Evolutionary conservation across 2,888 invertebrate species (phyloP).

Genomic region (Dryadula phaetusa): DNA sequence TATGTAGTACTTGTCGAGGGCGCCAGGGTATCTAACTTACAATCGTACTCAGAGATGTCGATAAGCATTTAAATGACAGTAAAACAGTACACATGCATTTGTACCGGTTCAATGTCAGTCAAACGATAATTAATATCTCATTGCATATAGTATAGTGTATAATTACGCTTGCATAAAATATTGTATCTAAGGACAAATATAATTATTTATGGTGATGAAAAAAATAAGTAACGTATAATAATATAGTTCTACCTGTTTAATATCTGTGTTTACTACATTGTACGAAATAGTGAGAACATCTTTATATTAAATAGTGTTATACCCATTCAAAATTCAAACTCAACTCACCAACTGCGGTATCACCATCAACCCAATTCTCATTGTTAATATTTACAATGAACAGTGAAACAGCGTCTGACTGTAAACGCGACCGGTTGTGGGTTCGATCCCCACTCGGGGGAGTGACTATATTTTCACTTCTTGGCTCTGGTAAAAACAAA

Average conservation of each 20-base stretch:
- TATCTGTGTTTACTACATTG: no score
- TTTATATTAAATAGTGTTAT: no score
- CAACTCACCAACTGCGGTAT: neutral
- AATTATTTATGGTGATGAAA: neutral
- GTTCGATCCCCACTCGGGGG: no score
- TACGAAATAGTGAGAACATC: no score
- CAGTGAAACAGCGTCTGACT: no score
- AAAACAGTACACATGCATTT: neutral
- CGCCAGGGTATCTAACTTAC: neutral
- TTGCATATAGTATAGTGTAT: neutral
- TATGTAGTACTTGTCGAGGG: neutral
- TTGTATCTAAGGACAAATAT: conserved; percentile 12
- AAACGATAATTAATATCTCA: conserved; percentile 9
- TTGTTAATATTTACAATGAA: no score
- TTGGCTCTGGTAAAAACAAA: no score
- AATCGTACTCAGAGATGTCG: neutral
- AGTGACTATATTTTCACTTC: no score
- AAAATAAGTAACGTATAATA: neutral
- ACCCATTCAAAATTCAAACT: neutral
- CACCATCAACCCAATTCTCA: neutral
- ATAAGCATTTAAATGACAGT: neutral
- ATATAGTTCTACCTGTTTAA: neutral
- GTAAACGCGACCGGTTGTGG: no score
- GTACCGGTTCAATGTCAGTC: conserved; percentile 10
- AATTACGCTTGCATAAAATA: conserved; percentile 10